Evolutionary conservation across 2,113 vertebrate species (phyloP).

Genomic region (Xyliphius kryptos): DNA sequence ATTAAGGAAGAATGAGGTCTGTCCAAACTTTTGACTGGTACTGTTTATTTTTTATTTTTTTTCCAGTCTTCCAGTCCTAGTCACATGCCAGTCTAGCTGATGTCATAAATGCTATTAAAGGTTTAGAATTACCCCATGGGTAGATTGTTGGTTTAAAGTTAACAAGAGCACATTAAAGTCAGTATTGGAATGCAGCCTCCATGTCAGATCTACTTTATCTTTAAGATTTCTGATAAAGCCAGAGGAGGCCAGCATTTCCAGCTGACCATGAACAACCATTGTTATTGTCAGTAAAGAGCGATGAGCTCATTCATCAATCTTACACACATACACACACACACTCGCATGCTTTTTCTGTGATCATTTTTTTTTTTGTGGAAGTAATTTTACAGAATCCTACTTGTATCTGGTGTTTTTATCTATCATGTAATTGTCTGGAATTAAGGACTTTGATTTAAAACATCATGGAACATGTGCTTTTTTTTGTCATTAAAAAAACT

Average conservation of each 20-base stretch:
- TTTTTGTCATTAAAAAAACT: no score
- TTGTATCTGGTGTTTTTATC: slow-evolving; percentile 9
- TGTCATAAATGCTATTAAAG: no score
- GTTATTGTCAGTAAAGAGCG: slow-evolving; percentile 17
- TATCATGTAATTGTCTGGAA: slow-evolving; percentile 9
- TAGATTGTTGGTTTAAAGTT: no score
- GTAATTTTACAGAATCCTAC: slow-evolving; percentile 31
- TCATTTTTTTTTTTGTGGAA: slow-evolving; percentile 5
- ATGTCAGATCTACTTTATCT: not conserved
- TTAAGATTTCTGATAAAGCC: slow-evolving; percentile 4
- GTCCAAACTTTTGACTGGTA: no score
- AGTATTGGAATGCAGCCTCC: not conserved
- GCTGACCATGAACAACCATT: slow-evolving; percentile 26
- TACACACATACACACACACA: not conserved
- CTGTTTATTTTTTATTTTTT: no score
- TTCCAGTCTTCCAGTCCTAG: no score
- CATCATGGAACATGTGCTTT: no score
- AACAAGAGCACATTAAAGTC: not conserved
- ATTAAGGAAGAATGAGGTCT: no score
- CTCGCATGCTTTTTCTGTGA: not conserved
- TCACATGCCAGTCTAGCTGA: no score
- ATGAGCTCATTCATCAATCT: slow-evolving; percentile 21
- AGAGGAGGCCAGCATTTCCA: not conserved
- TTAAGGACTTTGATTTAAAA: slow-evolving; percentile 11
- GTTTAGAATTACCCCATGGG: no score